Evolutionary conservation across 2,888 invertebrate genomes (phyloP).

Genomic region (Pseudolycoriella hygida): DNA sequence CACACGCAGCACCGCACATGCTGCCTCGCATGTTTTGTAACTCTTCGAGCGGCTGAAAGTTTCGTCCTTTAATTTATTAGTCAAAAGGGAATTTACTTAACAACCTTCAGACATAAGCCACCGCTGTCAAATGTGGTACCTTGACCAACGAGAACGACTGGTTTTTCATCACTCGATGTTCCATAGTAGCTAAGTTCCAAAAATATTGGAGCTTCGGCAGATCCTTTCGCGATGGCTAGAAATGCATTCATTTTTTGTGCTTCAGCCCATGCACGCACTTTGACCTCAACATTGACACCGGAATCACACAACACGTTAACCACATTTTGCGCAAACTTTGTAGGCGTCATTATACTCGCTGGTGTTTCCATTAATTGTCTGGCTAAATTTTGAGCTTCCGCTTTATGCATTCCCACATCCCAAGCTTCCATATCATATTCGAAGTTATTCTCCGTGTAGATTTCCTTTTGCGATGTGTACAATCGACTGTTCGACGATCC

Average conservation of each 20-base stretch:
- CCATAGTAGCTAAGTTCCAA: slow-evolving; percentile 59
- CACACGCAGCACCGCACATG: slow-evolving; percentile 71
- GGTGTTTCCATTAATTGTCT: slow-evolving; percentile 63
- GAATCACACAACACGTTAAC: slow-evolving; percentile 19
- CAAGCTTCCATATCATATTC: slow-evolving; percentile 51
- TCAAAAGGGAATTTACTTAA: not conserved
- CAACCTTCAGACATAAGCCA: slow-evolving; percentile 47
- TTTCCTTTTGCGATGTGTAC: not conserved
- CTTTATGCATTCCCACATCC: slow-evolving; percentile 52
- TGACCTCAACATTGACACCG: slow-evolving; percentile 24
- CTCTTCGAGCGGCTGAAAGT: slow-evolving; percentile 22
- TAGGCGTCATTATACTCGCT: slow-evolving; percentile 62
- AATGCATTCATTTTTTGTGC: slow-evolving; percentile 65
- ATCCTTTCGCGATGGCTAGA: slow-evolving; percentile 56
- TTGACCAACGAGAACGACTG: slow-evolving; percentile 55
- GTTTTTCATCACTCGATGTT: slow-evolving; percentile 37
- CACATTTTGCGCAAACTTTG: slow-evolving; percentile 53
- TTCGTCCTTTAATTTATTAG: not conserved
- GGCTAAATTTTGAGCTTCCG: slow-evolving; percentile 64
- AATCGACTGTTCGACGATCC: slow-evolving; percentile 14
- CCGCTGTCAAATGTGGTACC: slow-evolving; percentile 53
- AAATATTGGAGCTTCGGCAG: slow-evolving; percentile 60
- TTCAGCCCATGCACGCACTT: slow-evolving; percentile 58
- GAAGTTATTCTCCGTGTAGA: slow-evolving; percentile 39
- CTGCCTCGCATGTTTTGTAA: slow-evolving; percentile 60